These are phyloP conservation scores for Marmota monax DNA, from an alignment of 2,113 vertebrate genomes.

Conservation along the genomic window DNA sequence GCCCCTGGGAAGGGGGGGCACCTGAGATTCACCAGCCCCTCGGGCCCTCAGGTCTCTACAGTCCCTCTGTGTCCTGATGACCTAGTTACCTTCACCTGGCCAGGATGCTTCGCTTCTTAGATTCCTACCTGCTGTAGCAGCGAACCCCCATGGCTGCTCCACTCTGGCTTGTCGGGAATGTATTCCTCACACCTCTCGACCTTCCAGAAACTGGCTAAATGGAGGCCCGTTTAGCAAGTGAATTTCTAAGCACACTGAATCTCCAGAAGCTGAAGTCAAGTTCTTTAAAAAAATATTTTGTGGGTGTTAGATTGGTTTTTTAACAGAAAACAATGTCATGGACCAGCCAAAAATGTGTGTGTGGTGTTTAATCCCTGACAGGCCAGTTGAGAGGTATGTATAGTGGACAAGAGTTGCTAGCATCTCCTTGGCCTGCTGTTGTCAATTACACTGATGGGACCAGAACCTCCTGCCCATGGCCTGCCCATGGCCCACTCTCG, in stretches of 20 bases:
- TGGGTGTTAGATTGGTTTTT: constrained; percentile 72
- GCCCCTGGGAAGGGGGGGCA: constrained; percentile 83
- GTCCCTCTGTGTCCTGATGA: constrained; percentile 81
- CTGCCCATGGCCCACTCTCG: not conserved
- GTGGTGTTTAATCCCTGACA: constrained; percentile 72
- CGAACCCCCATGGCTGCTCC: constrained; percentile 73
- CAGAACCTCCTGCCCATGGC: not conserved
- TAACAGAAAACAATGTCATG: constrained; percentile 48
- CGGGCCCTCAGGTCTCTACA: constrained; percentile 89
- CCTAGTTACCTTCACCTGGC: constrained; percentile 68
- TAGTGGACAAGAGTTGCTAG: constrained; percentile 72
- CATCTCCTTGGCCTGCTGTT: constrained; percentile 73
- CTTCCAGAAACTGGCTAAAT: constrained; percentile 72
- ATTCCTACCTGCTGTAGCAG: constrained; percentile 68
- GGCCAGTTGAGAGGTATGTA: constrained; percentile 89
- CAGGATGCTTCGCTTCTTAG: constrained; percentile 76
- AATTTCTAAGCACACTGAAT: constrained; percentile 60
- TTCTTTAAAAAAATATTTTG: constrained; percentile 18
- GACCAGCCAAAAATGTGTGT: constrained; percentile 50
- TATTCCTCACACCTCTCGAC: constrained; percentile 87
- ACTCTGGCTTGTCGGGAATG: constrained; percentile 79
- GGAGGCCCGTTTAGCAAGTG: constrained; percentile 14
- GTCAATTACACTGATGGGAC: constrained; percentile 87
- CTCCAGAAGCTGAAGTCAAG: constrained; percentile 61
- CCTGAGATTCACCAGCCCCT: constrained; percentile 85